Base-by-base conservation (phyloP, 2,113 vertebrate species). In the Theristicus caerulescens region DNA sequence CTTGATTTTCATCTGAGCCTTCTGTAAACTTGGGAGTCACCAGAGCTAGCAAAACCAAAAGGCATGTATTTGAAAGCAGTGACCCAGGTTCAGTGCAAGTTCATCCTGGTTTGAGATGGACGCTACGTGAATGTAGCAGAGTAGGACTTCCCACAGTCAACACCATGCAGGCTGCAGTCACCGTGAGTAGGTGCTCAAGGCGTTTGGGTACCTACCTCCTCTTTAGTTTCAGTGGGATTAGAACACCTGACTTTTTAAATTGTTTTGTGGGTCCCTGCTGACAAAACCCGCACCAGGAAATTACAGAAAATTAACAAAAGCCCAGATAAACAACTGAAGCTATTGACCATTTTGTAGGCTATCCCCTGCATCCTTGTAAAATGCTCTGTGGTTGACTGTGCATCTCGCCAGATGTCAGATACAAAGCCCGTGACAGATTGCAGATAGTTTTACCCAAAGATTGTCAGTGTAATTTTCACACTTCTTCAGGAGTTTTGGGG, bases 41-140 rank as follows among this genome's bases (percentile, higher is more conserved):
- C 1, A 0, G 9, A 36, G 64, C 51, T 55, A 64, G 34, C 79
- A 82, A 65, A 90, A 67, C 20, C 4, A 6, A 67, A 79, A 79
- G 36, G 15, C n/a, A 19, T 7, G 20, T 47, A 15, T 84, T 59
- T 67, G 26, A 79, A 82, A 91, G 31, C 69, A 70, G 38, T 1
- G 6, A 77, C n/a, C 71, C 40, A 12, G 24, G 44, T 29, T 42
- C 62, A 83, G 51, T 57, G 16, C 38, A 14, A 44, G 15, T 26
- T 81, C 47, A 9, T 51, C 8, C 36, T 72, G 27, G 4, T 54
- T 57, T 82, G 82, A 83, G 46, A 31, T 17, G 42, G 24, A 26
- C 4, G 1, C 11, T 40, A 7, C 0, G 0, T 17, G 40, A 51
- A 27, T 27, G 19, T 5, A 32, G 54, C 11, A 17, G 44, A 47